Evolutionary conservation across 2,797 vertebrate species (phyloP), one percentile per base, ranked within the genome.

Genomic region (Ispidina lecontei): DNA sequence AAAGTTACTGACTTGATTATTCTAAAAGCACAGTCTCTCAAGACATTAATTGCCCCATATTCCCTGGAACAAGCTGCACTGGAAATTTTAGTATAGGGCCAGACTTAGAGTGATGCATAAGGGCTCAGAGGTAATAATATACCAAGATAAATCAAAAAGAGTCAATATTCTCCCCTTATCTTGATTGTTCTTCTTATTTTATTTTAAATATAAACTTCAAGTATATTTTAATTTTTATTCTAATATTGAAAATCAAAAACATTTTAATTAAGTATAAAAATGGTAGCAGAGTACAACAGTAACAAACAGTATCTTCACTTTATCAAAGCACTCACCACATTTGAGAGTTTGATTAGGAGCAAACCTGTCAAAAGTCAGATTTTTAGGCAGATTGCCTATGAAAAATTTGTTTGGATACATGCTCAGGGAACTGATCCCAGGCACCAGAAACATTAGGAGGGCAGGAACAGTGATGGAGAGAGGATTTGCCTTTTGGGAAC

Each of bases 31-130:
- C 69, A 60, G 70, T 80, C 78, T 87, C 89, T 88, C 81, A 62
- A 91, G 78, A 76, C 43, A 87, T 90, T 93, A 94, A 93, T 89
- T 96, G 51, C 47, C 81, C 88, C 43, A 74, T 74, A 93, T 91
- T 95, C 78, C 25, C 75, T 37, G 28, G 62, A 90, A 94, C 65
- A 79, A 69, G 37, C 63, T 80, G 69, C 89, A 63, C 59, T 90
- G 75, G 86, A 93, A 90, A 93, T 69, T 78, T 80, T 47, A 63
- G 39, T 78, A 63, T 77, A 29, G 78, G 51, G 33, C 85, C 84
- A 90, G 77, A 84, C 26, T 70, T 80, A 29, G 60, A 88, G 83
- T 81, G 91, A 64, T 56, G 74, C 10, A 2, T 43, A 56, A 75
- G 69, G 35, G n/a, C 39, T 90, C 35, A 47, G 51, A 31, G 25